Base-by-base conservation (phyloP, 2,888 invertebrate species). In the Thera obeliscata region DNA sequence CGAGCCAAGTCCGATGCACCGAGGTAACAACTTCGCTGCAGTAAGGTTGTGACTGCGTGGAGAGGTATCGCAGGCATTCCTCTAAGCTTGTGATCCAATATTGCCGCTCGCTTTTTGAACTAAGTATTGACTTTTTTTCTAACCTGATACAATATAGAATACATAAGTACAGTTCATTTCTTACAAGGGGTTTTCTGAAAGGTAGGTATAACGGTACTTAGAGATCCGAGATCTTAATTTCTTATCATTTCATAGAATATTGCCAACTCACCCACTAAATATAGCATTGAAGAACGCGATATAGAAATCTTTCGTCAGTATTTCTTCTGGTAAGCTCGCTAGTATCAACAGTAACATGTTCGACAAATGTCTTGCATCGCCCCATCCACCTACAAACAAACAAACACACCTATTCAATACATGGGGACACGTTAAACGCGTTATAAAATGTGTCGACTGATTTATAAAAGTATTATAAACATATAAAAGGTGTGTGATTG, bases 291-390 rank as follows among this genome's bases (percentile, higher is more conserved):
- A 97, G 81, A 97, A 96, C 58, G 94, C 92, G 8, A 86, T 83
- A 76, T 96, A 96, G 76, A 97, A 96, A 22, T 93, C 87, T 41
- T 88, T 87, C 36, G 92, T 88, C 58, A 93, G 85, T 63, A 94
- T 77, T 36, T 94, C 90, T 22, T 88, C 86, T 5, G 96, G 96
- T 75, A 97, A 89, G 77, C 95, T 94, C 3, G 97, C 96, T 58
- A 98, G 82, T 70, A 98, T 93, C 8, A 97, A 97, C 64, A 98
- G 88, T 65, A 98, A 86, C 85, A 96, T 95, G 33, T 96, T 96
- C 69, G 95, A 96, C 75, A 98, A 94, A 6, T 95, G 93, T 61
- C 94, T 89, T 7, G 97, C 97, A 86, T 96, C 97, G 38, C 97
- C 97, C 89, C 96, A 95, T 0, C 97, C 98, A 60, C 96, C 97